Conservation (phyloP, 1,140 invertebrate species). For the Drosophila willistoni region DNA sequence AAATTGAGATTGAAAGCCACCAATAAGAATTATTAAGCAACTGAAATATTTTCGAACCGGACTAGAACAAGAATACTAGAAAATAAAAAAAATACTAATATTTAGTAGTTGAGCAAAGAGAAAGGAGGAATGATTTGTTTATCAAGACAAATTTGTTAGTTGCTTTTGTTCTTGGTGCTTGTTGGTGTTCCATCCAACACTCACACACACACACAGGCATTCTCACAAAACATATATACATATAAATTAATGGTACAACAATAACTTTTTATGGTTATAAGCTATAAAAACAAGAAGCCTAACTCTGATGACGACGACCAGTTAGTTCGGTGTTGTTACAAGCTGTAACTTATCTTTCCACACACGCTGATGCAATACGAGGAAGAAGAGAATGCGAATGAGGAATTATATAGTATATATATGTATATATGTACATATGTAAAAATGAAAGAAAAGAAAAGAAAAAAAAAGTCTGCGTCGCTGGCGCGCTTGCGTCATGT, state of each 20-base stretch:
- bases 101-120: constrained; percentile 14
- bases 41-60: neutral
- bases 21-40: too few relatives aligned
- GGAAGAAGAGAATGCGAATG: constrained; percentile 14
- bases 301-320: constrained; percentile 27
- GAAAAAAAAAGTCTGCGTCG: constrained; percentile 69
- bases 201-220: neutral
- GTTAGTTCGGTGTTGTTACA: constrained; percentile 45
- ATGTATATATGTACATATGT: neutral
- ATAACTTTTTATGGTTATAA: constrained; percentile 52
- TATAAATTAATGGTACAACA: constrained; percentile 19
- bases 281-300: constrained; percentile 52
- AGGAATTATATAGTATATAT: neutral
- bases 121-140: constrained; percentile 33
- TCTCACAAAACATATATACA: neutral
- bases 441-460: constrained; percentile 37
- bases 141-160: constrained; percentile 29
- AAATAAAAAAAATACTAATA: neutral
- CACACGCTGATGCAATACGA: constrained; percentile 70
- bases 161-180: constrained; percentile 14
- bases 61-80: neutral
- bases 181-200: neutral
- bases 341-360: constrained; percentile 40
- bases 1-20: too few relatives aligned
- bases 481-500: constrained; percentile 69